These are phyloP conservation scores for Entomobrya multifasciata DNA, from an alignment of 2,888 invertebrate genomes.

Conservation along the genomic window DNA sequence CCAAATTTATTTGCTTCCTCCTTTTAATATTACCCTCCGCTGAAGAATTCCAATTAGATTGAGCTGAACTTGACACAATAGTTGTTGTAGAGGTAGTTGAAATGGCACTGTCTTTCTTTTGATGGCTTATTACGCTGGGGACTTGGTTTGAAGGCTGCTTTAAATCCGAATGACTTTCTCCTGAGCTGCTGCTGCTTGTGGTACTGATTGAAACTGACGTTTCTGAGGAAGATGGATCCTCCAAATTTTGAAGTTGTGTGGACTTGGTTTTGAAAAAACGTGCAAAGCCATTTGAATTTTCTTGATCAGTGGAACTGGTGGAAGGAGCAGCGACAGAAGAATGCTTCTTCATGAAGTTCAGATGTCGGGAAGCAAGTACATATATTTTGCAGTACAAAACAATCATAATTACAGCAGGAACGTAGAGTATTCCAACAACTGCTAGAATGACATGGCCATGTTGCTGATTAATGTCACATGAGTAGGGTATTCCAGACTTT, in stretches of 20 bases:
- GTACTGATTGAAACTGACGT: background rate
- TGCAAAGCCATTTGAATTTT: background rate
- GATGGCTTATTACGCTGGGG: no score
- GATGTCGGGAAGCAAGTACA: slow-evolving; percentile 59
- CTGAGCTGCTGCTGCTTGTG: background rate
- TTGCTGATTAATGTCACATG: slow-evolving; percentile 70
- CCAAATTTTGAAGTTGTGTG: background rate
- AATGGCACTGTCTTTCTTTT: background rate
- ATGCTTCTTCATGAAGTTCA: slow-evolving; percentile 61
- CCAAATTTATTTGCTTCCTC: slow-evolving; percentile 66
- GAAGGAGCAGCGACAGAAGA: background rate
- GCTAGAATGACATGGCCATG: slow-evolving; percentile 72
- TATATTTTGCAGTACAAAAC: slow-evolving; percentile 73
- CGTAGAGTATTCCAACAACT: slow-evolving; percentile 73
- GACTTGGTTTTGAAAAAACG: background rate
- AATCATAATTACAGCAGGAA: slow-evolving; percentile 72
- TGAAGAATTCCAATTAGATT: background rate
- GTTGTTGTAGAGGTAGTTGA: background rate
- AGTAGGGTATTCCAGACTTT: background rate
- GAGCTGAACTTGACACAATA: background rate
- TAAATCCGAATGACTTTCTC: slow-evolving; percentile 7
- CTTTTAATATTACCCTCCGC: slow-evolving; percentile 26
- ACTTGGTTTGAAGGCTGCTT: background rate
- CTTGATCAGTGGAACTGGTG: background rate
- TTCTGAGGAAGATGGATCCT: slow-evolving; percentile 26